Percentiles rank a stretch among this genome's conserved stretches.
Conservation (phyloP, 2,113 vertebrate species). For the Rhadina sibilatrix region DNA sequence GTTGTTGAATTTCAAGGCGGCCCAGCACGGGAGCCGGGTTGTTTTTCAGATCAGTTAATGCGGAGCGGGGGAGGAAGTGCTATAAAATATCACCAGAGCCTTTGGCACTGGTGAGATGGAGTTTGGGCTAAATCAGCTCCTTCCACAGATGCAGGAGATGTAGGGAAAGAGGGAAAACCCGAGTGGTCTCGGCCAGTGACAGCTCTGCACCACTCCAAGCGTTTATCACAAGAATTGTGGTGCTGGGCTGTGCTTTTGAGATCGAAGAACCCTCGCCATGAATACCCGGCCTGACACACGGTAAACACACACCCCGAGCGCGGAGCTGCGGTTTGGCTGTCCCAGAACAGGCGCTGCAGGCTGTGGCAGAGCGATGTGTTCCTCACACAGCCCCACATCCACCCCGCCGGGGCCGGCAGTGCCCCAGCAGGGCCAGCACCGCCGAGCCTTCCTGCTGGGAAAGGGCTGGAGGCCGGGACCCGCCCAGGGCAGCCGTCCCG, state of each 20-base stretch:
- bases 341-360: accelerated
- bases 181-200: not conserved
- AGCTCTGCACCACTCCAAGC: not conserved
- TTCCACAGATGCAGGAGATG: accelerated
- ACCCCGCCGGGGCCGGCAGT: not conserved
- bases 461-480: no score
- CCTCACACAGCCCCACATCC: not conserved
- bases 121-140: not conserved
- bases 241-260: not conserved
- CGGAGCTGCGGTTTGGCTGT: accelerated
- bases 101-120: accelerated
- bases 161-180: accelerated
- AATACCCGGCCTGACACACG: not conserved
- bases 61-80: not conserved
- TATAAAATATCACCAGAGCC: not conserved
- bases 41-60: not conserved
- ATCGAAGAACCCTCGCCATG: accelerated
- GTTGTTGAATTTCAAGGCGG: no score
- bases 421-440: not conserved
- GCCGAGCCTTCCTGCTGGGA: accelerated
- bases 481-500: no score
- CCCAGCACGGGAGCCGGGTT: not conserved
- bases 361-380: accelerated
- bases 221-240: not conserved
- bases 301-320: accelerated